Percentiles rank a stretch among this genome's conserved stretches.
Evolutionary conservation across 2,797 vertebrate genomes (phyloP).

Genomic region (Enteromius trimaculatus): DNA sequence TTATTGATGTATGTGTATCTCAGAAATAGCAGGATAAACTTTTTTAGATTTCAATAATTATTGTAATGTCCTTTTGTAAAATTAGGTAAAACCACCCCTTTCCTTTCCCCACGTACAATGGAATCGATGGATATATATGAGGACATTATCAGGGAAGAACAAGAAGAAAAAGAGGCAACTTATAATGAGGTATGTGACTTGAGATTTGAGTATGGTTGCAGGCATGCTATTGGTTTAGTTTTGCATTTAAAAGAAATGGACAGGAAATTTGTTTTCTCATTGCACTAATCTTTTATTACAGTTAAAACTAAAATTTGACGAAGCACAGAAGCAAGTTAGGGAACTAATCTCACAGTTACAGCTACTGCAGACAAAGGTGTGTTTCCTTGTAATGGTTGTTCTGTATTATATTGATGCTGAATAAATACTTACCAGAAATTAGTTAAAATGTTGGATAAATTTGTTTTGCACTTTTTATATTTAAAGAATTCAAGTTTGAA

Average conservation of each 20-base stretch:
- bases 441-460: not conserved
- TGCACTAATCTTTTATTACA: constrained; percentile 70
- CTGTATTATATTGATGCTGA: not conserved
- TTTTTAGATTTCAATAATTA: not conserved
- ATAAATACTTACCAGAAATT: not conserved
- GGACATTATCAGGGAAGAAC: constrained; percentile 92
- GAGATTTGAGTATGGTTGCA: not conserved
- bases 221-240: not conserved
- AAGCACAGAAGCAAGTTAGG: constrained; percentile 88
- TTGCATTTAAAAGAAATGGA: not conserved
- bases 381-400: constrained; percentile 13
- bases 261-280: not conserved
- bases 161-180: constrained; percentile 84
- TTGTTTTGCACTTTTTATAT: not conserved
- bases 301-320: constrained; percentile 87
- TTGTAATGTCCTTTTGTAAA: not conserved
- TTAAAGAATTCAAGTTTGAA: constrained; percentile 86
- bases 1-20: not conserved
- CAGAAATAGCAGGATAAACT: not conserved
- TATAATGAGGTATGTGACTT: constrained; percentile 83
- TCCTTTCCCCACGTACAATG: constrained; percentile 59
- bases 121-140: constrained; percentile 94
- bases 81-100: constrained; percentile 31
- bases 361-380: constrained; percentile 89
- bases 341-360: constrained; percentile 85